Base-by-base conservation (phyloP, 2,113 vertebrate genomes). In the Ictalurus punctatus region DNA sequence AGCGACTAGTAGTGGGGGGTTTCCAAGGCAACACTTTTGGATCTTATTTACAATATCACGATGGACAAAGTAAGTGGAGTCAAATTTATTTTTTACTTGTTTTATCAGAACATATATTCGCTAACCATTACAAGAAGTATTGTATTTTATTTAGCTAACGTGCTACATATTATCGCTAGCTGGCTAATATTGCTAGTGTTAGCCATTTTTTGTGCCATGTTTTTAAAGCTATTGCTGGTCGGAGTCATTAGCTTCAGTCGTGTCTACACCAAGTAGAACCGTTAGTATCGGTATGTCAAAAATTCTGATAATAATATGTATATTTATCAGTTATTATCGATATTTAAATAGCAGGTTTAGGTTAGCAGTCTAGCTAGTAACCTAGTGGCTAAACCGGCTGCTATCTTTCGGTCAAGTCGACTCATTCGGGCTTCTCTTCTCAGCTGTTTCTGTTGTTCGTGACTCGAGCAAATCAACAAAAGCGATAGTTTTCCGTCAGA, bases 61-160 rank as follows among this genome's bases (percentile, higher is more conserved):
- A 92, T 92, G 91, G 91, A 92, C 48, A 92, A 92, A 89, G 91
- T 92, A 89, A 90, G 88, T 91, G 59, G 25, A 13, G 9, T 3
- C 6, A 34, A 1, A 7, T 0, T 27, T 34, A 10, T 13, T 40
- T 52, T 17, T 40, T 34, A 27, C 0, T 79, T 4, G 21, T 76
- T 23, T 56, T 37, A 61, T 37, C 1, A 27, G 1, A 65, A 67
- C 23, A 61, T 34, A 19, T 63, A 19, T 48, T 84, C 12, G 17
- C 6, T 63, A 48, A 17, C 25, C 40, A 6, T 48, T 48, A 5
- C 6, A 6, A 25, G 10, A 6, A 13, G 16, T 16, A 8, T 4
- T 71, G 27, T 63, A 37, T 27, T n/a, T 44, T 79, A 78, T 10
- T 61, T 61, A 2, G 58, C 25, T 76, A 7, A 2, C 7, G 30